Evolutionary conservation across 2,113 vertebrate species (phyloP).

Genomic region (Scartelaos histophorus): DNA sequence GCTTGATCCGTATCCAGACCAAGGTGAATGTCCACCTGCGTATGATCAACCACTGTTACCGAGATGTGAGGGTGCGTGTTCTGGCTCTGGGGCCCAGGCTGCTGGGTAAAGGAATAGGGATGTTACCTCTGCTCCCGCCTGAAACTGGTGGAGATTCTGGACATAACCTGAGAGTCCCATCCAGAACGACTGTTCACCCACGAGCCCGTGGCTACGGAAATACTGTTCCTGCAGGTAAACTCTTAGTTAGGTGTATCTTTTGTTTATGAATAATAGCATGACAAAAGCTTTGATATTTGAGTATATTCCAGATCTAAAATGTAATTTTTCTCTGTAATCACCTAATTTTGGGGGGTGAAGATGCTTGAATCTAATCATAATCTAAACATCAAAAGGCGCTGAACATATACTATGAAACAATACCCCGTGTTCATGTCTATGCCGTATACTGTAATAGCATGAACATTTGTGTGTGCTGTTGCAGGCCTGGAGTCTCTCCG

Average conservation of each 20-base stretch:
- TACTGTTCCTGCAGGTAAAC: constrained; percentile 38
- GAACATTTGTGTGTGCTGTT: not conserved
- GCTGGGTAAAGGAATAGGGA: constrained; percentile 78
- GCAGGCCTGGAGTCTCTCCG: constrained; percentile 90
- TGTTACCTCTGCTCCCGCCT: constrained; percentile 67
- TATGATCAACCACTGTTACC: constrained; percentile 90
- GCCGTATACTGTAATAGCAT: not conserved
- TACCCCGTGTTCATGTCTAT: not conserved
- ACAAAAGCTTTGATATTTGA: not conserved
- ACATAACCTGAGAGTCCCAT: constrained; percentile 38
- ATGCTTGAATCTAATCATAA: not conserved
- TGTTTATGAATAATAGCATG: not conserved
- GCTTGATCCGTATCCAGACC: constrained; percentile 88
- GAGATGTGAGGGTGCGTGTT: constrained; percentile 84
- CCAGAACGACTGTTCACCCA: constrained; percentile 48
- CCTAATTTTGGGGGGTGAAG: not conserved
- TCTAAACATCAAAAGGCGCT: not conserved
- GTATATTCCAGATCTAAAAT: not conserved
- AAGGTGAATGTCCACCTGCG: constrained; percentile 88
- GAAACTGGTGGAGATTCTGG: constrained; percentile 38
- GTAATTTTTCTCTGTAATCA: not conserved
- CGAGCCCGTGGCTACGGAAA: constrained; percentile 22
- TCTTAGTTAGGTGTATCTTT: not conserved
- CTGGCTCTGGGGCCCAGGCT: constrained; percentile 86
- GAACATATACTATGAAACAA: not conserved